Evolutionary conservation across 2,113 vertebrate species (phyloP), one percentile per base, ranked within the genome.

Genomic region (Etheostoma cragini): DNA sequence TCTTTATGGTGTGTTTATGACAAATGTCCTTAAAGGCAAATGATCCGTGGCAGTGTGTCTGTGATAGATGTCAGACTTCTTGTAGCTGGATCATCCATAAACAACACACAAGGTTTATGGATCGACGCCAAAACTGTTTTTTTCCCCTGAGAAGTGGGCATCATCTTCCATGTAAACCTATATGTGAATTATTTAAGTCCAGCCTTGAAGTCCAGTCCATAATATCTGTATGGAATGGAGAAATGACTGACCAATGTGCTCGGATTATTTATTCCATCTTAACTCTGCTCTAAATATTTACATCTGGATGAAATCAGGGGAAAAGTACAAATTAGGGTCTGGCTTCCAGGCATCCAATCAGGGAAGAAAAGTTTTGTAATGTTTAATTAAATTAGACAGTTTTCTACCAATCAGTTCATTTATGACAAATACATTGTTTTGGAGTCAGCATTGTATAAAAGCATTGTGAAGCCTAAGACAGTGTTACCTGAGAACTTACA

Each of bases 231-330:
- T 49, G 57, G 42, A 33, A 35, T 56, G 56, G 57, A 66, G 30
- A 58, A 47, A 54, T 49, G 76, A 65, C 66, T 76, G 80, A 66
- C 76, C 85, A 33, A 67, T 78, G 66, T 3, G 72, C 61, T 65
- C 19, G 88, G 86, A 89, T 86, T 82, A 79, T 87, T 87, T 88
- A 85, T 78, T 22, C 80, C 80, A 54, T 67, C 49, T 74, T 62
- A 72, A 74, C 75, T 80, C 45, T 35, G 56, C 69, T 74, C 58
- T 90, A 83, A 90, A 92, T 91, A 81, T 91, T 87, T 79, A 89
- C 84, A 89, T 91, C 83, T 91, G 91, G 81, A 88, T 83, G 56
- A 79, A 84, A 88, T 89, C 71, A 85, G 38, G 57, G 26, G 30
- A 67, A 49, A 1, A 58, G 71, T 70, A 63, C 30, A 70, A 81